Percentiles rank a stretch among this genome's conserved stretches.
Conservation (phyloP, 1,140 invertebrate species). For the Gerris buenoi region DNA sequence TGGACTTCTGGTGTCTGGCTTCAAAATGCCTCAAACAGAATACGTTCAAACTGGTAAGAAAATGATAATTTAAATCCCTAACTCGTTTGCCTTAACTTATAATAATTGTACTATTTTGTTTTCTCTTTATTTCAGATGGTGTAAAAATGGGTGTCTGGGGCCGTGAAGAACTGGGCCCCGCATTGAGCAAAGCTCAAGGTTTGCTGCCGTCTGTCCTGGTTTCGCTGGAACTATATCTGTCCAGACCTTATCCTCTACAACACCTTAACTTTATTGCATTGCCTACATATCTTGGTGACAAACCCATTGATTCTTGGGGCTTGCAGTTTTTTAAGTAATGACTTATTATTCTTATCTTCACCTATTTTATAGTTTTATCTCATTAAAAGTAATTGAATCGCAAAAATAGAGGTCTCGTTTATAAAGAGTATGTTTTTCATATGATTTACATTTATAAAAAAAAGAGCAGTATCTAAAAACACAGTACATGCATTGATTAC, state of each 20-base stretch:
- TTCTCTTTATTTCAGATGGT: slow-evolving; percentile 15
- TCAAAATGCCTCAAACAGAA: slow-evolving; percentile 28
- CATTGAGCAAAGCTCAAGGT: slow-evolving; percentile 43
- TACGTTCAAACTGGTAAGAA: slow-evolving; percentile 17
- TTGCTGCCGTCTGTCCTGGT: slow-evolving; percentile 46
- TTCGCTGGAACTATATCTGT: slow-evolving; percentile 53
- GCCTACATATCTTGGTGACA: slow-evolving; percentile 50
- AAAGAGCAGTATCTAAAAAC: too few species aligned
- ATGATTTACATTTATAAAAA: too few species aligned
- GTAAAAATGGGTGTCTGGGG: slow-evolving; percentile 50
- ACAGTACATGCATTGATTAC: too few species aligned
- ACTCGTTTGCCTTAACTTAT: not conserved
- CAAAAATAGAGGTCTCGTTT: too few species aligned
- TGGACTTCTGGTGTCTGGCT: slow-evolving; percentile 65
- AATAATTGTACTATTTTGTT: not conserved
- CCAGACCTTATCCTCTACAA: slow-evolving; percentile 46
- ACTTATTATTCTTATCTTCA: too few species aligned
- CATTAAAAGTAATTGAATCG: too few species aligned
- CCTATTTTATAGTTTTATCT: too few species aligned
- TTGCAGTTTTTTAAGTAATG: slow-evolving; percentile 58
- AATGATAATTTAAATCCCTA: not conserved
- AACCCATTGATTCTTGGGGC: slow-evolving; percentile 57
- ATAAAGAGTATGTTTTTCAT: too few species aligned
- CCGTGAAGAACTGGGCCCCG: slow-evolving; percentile 46
- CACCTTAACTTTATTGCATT: slow-evolving; percentile 70